A percentile compares a stretch with the other conserved stretches of the same genome.
phyloP scores from a whole-genome alignment of 2,888 invertebrate genomes.

The Acleris holmiana region DNA sequence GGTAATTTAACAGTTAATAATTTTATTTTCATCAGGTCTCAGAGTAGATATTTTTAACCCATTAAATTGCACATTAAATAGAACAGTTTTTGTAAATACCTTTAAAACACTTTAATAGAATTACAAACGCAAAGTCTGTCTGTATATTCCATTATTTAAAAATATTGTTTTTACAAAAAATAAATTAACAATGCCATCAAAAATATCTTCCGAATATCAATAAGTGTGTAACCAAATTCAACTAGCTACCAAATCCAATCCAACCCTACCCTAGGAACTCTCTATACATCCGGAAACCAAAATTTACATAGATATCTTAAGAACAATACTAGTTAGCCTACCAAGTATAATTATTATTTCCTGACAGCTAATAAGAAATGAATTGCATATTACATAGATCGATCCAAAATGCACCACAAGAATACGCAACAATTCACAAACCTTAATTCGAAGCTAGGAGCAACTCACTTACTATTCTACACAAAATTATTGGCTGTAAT shows the following conservation, averaged over 20 bases:
- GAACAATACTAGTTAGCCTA: no score
- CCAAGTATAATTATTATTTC: no score
- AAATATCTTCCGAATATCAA: no score
- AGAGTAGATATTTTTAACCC: conserved; percentile 14
- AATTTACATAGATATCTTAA: no score
- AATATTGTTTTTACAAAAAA: no score
- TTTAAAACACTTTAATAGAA: not conserved
- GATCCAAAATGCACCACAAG: conserved; percentile 23
- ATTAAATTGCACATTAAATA: conserved; percentile 2
- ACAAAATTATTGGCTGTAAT: conserved; percentile 22
- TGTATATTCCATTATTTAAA: no score
- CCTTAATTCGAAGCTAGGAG: conserved; percentile 21
- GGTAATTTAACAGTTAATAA: conserved; percentile 23
- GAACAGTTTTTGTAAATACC: not conserved
- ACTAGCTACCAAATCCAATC: no score
- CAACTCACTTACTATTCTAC: conserved; percentile 17
- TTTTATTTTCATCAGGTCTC: conserved; percentile 21
- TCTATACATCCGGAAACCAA: no score
- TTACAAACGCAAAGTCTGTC: no score
- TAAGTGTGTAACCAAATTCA: no score
- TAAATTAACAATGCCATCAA: no score
- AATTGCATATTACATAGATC: conserved; percentile 11
- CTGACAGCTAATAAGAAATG: conserved; percentile 13
- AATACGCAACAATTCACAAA: conserved; percentile 20
- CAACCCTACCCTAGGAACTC: no score